phyloP scores from a whole-genome alignment of 2,888 invertebrate genomes.

The Epirrhoe tristata region DNA sequence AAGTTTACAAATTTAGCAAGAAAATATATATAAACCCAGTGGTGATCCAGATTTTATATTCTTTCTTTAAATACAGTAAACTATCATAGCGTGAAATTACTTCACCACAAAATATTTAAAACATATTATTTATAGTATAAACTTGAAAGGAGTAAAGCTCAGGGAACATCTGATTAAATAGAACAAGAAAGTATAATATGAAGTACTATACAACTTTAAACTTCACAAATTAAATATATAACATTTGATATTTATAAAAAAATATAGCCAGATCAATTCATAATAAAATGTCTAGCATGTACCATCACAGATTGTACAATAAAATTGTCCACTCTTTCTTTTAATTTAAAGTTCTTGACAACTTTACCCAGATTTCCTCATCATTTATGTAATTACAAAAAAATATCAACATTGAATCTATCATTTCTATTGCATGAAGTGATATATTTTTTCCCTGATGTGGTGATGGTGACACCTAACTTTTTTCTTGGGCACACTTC shows the following conservation, averaged over 20 bases:
- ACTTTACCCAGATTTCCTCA: too few relatives aligned
- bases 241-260: neutral
- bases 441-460: too few relatives aligned
- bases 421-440: too few relatives aligned
- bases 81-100: neutral
- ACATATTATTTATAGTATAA: neutral
- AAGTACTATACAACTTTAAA: neutral
- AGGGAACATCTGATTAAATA: neutral
- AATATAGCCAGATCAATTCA: neutral
- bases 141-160: neutral
- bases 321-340: neutral
- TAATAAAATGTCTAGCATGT: neutral
- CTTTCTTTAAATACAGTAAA: neutral
- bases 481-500: too few relatives aligned
- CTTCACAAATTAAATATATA: neutral
- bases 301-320: neutral
- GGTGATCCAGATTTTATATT: neutral
- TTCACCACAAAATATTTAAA: neutral
- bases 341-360: too few relatives aligned
- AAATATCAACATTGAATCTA: too few relatives aligned
- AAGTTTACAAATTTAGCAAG: neutral
- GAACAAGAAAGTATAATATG: neutral
- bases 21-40: neutral
- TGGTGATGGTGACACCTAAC: too few relatives aligned
- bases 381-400: too few relatives aligned